Evolutionary conservation across 2,797 vertebrate genomes (phyloP).

Genomic region (Gymnoscopelus microlampas): DNA sequence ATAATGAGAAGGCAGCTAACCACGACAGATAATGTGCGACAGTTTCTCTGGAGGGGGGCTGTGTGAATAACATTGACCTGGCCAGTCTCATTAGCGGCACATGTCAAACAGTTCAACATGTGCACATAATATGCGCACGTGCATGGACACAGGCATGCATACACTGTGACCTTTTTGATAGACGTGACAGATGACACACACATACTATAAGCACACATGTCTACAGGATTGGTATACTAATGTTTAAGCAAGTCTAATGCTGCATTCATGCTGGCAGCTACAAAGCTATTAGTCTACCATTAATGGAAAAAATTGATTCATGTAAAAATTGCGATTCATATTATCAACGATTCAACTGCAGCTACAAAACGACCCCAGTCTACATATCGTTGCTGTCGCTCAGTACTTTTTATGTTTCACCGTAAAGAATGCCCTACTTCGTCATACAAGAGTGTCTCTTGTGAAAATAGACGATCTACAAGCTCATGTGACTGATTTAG

Average conservation of each 20-base stretch:
- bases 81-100: constrained; percentile 10
- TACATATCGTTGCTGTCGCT: no score
- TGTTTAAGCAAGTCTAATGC: background rate
- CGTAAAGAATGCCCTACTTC: no score
- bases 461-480: no score
- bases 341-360: no score
- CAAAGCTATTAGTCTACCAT: no score
- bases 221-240: background rate
- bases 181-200: background rate
- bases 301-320: no score
- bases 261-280: no score
- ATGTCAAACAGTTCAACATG: background rate
- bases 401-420: no score
- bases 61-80: constrained; percentile 23
- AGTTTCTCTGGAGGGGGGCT: constrained; percentile 5
- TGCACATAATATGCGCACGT: constrained; percentile 2
- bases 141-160: constrained; percentile 11
- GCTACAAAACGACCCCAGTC: no score
- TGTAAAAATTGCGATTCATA: no score
- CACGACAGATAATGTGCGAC: constrained; percentile 1
- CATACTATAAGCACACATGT: background rate
- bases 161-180: background rate
- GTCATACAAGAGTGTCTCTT: no score
- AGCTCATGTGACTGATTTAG: no score
- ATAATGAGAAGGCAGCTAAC: background rate